These are phyloP conservation scores for Chelonus formosanus DNA, from an alignment of 2,888 invertebrate genomes.

Conservation along the genomic window DNA sequence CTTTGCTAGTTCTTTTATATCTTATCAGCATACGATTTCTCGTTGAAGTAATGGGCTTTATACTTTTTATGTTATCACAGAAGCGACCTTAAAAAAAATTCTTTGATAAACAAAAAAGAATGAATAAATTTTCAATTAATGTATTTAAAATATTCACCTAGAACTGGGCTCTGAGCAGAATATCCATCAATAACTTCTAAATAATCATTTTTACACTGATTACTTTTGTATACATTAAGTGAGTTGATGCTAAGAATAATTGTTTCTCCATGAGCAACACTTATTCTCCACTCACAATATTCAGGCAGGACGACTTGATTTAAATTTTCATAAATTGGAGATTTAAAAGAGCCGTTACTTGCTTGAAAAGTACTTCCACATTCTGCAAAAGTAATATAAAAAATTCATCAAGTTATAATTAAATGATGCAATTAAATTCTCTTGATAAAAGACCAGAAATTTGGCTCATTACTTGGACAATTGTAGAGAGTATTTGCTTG, in stretches of 20 bases:
- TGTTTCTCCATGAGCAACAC: constrained; percentile 95
- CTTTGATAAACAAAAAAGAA: background rate
- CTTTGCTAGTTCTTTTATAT: background rate
- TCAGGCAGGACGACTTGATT: constrained; percentile 66
- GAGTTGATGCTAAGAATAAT: constrained; percentile 93
- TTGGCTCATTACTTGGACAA: constrained; percentile 77
- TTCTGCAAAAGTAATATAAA: constrained; percentile 67
- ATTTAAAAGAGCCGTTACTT: constrained; percentile 82
- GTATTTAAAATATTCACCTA: constrained; percentile 68
- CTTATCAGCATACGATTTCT: background rate
- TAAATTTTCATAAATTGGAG: constrained; percentile 74
- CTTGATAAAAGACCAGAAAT: too few relatives aligned
- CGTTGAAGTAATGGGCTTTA: background rate
- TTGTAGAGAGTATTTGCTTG: constrained; percentile 96
- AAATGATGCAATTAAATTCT: too few relatives aligned
- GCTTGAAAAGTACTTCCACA: constrained; percentile 92
- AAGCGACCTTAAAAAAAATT: background rate
- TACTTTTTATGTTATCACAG: background rate
- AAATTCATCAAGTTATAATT: background rate
- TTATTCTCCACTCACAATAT: constrained; percentile 95
- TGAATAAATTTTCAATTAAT: too few relatives aligned
- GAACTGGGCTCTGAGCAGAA: constrained; percentile 88
- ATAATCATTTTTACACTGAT: constrained; percentile 89
- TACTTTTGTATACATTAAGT: constrained; percentile 87
- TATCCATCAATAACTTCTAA: constrained; percentile 96